Percentiles rank a stretch among this genome's conserved stretches.
Conservation (phyloP, 2,888 invertebrate genomes). For the Masnerella sp. region DNA sequence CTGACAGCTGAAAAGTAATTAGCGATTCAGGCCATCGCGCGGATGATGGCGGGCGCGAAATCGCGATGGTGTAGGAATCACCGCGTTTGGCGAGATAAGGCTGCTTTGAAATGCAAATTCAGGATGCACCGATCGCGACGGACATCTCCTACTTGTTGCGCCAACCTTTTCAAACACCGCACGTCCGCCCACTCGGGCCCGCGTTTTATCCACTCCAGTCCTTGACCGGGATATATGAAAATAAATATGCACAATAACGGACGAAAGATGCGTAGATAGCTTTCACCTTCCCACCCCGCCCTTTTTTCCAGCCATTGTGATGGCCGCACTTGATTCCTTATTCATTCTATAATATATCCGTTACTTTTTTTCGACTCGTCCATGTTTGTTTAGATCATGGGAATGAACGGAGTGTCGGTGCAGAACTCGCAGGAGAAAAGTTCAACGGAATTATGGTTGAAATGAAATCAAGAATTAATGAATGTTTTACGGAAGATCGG, state of each 20-base stretch:
- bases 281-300: constrained; percentile 67
- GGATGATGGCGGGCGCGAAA: constrained; percentile 34
- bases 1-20: constrained; percentile 45
- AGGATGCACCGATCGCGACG: constrained; percentile 51
- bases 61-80: constrained; percentile 48
- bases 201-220: constrained; percentile 64
- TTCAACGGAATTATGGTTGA: too few relatives aligned
- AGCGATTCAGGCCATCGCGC: constrained; percentile 38
- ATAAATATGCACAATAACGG: constrained; percentile 69
- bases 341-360: too few relatives aligned
- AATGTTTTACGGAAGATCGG: too few relatives aligned
- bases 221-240: constrained; percentile 71
- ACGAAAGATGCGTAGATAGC: constrained; percentile 66
- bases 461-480: too few relatives aligned
- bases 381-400: too few relatives aligned
- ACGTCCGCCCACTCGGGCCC: constrained; percentile 53
- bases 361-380: too few relatives aligned
- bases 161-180: constrained; percentile 51
- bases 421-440: too few relatives aligned
- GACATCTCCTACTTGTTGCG: constrained; percentile 52
- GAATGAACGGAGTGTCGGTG: too few relatives aligned
- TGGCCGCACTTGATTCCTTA: constrained; percentile 10
- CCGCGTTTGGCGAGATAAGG: constrained; percentile 50
- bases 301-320: constrained; percentile 55
- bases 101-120: constrained; percentile 56